Conservation (phyloP, 2,888 invertebrate species). For the Hirtodrosophila trivittata region DNA sequence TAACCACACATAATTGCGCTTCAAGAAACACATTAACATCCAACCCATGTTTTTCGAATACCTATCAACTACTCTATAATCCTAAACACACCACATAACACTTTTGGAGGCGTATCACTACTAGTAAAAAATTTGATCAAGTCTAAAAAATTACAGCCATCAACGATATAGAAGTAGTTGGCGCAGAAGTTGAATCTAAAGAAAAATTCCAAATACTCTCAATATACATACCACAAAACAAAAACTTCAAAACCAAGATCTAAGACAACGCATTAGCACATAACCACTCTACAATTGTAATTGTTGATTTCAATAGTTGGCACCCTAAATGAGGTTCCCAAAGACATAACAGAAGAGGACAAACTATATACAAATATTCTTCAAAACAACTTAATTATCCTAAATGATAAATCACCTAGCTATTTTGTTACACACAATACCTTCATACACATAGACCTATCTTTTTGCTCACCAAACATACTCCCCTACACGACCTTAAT, state of each 20-base stretch:
- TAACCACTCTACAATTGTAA: conserved; percentile 9
- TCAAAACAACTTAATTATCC: conserved; percentile 10
- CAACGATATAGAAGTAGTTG: conserved; percentile 10
- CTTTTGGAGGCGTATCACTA: not conserved
- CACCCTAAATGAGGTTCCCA: conserved; percentile 20
- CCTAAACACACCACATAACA: conserved; percentile 1
- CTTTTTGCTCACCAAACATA: conserved; percentile 5
- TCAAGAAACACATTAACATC: no score
- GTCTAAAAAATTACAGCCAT: no score
- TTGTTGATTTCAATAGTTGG: conserved; percentile 22
- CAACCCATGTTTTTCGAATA: no score
- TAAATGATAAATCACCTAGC: conserved; percentile 16
- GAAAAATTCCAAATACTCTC: conserved; percentile 30
- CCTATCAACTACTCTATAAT: no score
- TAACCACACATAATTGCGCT: no score
- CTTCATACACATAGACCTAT: conserved; percentile 38
- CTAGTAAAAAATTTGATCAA: no score
- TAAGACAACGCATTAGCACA: conserved; percentile 11
- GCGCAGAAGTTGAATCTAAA: conserved; percentile 16
- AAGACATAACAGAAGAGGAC: conserved; percentile 24
- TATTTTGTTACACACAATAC: conserved; percentile 36
- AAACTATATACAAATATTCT: conserved; percentile 20
- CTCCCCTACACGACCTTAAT: no score
- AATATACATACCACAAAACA: conserved; percentile 29
- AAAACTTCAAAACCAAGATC: conserved; percentile 6